These are phyloP conservation scores for Lepeophtheirus nordmannii DNA, from an alignment of 2,888 invertebrate species.

Conservation along the genomic window DNA sequence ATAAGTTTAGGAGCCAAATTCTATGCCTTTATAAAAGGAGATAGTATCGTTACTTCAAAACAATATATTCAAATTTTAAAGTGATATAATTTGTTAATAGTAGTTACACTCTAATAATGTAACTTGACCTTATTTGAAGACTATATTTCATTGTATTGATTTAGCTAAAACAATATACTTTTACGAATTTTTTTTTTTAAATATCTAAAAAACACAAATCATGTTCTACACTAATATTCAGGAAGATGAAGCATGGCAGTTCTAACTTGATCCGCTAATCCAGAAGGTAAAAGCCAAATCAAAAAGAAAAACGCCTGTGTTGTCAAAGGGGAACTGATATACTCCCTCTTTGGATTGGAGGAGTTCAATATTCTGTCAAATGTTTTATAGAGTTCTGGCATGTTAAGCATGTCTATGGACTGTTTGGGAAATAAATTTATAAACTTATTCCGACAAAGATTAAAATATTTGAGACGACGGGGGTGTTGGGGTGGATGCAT, in stretches of 20 bases:
- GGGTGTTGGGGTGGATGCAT: conserved; percentile 9
- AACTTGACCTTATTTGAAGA: no score
- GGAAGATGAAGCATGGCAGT: conserved; percentile 8
- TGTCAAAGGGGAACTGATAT: background rate
- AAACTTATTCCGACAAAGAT: conserved; percentile 15
- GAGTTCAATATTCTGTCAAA: background rate
- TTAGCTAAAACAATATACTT: no score
- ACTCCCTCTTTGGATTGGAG: background rate
- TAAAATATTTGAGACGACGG: background rate
- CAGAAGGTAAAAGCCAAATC: background rate
- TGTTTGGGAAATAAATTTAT: conserved; percentile 3
- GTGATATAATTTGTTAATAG: background rate
- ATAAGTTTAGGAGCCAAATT: conserved; percentile 3
- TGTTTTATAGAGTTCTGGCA: background rate
- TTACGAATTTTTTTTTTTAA: background rate
- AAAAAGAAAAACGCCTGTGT: background rate
- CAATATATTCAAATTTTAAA: background rate
- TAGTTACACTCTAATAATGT: no score
- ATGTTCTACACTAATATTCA: background rate
- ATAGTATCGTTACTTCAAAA: background rate
- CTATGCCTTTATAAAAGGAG: background rate
- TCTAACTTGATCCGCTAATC: conserved; percentile 7
- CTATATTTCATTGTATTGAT: no score
- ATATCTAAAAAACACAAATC: background rate
- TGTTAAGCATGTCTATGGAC: background rate